phyloP scores from a whole-genome alignment of 2,888 invertebrate species.

The Ctenicera cuprea region DNA sequence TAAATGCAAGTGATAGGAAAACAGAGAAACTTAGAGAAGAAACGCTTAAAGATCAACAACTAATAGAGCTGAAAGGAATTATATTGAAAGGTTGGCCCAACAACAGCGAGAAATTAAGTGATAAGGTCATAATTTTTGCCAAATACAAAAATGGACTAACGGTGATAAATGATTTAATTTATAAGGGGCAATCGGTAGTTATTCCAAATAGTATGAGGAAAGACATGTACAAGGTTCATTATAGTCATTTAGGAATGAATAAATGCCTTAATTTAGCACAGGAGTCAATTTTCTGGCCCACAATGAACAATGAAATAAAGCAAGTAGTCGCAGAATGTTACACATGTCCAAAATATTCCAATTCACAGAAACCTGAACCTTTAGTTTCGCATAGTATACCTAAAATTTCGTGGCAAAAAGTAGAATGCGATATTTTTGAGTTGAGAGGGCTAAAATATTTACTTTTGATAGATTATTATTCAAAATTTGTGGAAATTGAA shows the following conservation, averaged over 20 bases:
- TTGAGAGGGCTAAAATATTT: conserved; percentile 12
- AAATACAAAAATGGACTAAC: conserved; percentile 46
- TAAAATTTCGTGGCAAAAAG: conserved; percentile 22
- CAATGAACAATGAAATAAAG: conserved; percentile 55
- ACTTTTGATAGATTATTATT: conserved; percentile 28
- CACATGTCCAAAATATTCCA: conserved; percentile 35
- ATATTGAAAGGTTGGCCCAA: conserved; percentile 3
- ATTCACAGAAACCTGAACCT: neutral
- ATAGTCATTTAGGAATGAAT: conserved; percentile 8
- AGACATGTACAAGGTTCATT: conserved; percentile 4
- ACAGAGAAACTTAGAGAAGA: neutral
- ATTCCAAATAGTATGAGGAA: neutral
- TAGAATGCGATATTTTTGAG: conserved; percentile 3
- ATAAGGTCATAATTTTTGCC: neutral
- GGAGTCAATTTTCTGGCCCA: conserved; percentile 58
- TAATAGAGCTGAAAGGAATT: neutral
- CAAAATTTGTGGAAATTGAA: conserved; percentile 32
- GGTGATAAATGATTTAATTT: conserved; percentile 44
- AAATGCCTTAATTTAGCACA: conserved; percentile 54
- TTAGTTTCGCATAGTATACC: conserved; percentile 7
- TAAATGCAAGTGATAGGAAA: neutral
- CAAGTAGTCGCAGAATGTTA: conserved; percentile 52
- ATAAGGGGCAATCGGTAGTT: conserved; percentile 38
- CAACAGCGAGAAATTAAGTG: neutral
- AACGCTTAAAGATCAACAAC: neutral